Conservation (phyloP, 2,888 invertebrate genomes). For the Dimorphilus gyrociliatus region DNA sequence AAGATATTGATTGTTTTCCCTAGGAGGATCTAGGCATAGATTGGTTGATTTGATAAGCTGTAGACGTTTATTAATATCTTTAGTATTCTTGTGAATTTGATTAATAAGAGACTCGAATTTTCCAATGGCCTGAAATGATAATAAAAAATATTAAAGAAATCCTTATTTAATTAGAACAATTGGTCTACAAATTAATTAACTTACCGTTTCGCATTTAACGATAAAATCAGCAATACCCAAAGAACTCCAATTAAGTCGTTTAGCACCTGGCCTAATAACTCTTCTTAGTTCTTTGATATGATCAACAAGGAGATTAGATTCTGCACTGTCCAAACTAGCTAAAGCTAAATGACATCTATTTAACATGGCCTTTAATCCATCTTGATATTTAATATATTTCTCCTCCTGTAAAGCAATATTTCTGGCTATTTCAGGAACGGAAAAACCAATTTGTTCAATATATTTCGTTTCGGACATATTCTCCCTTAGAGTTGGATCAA, state of each 20-base stretch:
- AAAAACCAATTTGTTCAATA: conserved; percentile 38
- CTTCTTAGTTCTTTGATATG: conserved; percentile 30
- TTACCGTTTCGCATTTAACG: conserved; percentile 42
- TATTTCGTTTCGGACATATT: conserved; percentile 39
- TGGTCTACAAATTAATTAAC: conserved; percentile 6
- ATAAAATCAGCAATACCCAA: conserved; percentile 61
- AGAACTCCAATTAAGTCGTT: conserved; percentile 69
- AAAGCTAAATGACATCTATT: conserved; percentile 44
- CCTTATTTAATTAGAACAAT: no score
- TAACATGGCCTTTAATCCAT: conserved; percentile 34
- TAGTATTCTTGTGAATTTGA: conserved; percentile 38
- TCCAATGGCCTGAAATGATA: conserved; percentile 28
- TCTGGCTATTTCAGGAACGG: conserved; percentile 38
- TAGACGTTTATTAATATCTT: conserved; percentile 33
- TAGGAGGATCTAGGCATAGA: conserved; percentile 32
- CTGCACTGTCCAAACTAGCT: conserved; percentile 51
- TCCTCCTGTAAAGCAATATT: conserved; percentile 40
- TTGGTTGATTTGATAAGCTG: conserved; percentile 28
- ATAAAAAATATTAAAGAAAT: neutral
- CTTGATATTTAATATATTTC: conserved; percentile 36
- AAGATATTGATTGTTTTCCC: conserved; percentile 3
- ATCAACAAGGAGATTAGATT: conserved; percentile 39
- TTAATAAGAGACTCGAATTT: conserved; percentile 40
- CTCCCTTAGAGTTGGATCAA: conserved; percentile 36
- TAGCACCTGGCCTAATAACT: conserved; percentile 53